Percentiles rank a stretch among this genome's conserved stretches.
Evolutionary conservation across 2,888 invertebrate genomes (phyloP).

Genomic region (Aspidiotus destructor): DNA sequence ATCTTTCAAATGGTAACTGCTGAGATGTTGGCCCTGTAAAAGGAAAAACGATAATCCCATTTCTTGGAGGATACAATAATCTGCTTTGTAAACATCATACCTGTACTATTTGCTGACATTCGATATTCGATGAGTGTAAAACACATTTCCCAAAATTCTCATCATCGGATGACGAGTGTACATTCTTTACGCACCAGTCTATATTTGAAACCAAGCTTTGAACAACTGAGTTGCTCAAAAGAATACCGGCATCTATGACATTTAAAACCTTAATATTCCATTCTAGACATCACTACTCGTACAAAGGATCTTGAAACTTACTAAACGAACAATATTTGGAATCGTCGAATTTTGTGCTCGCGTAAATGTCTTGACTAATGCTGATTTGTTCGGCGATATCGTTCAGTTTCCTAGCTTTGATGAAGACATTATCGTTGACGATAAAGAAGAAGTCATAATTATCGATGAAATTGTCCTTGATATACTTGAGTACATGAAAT

Average conservation of each 20-base stretch:
- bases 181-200: conserved; percentile 83
- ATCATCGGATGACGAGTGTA: conserved; percentile 69
- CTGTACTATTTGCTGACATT: conserved; percentile 52
- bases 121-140: conserved; percentile 56
- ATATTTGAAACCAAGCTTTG: conserved; percentile 64
- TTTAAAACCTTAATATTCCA: conserved; percentile 37
- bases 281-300: conserved; percentile 36
- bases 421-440: conserved; percentile 71
- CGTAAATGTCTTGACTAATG: conserved; percentile 73
- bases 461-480: conserved; percentile 77
- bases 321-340: conserved; percentile 60
- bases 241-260: conserved; percentile 66
- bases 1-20: conserved; percentile 34
- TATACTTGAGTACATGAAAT: conserved; percentile 79
- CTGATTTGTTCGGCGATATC: conserved; percentile 66
- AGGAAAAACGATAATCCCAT: neutral
- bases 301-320: conserved; percentile 42
- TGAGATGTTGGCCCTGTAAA: conserved; percentile 33
- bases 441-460: conserved; percentile 90
- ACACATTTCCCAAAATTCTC: conserved; percentile 83
- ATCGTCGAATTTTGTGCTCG: conserved; percentile 56
- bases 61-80: neutral
- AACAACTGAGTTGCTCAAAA: conserved; percentile 79
- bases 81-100: conserved; percentile 38
- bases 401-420: conserved; percentile 66